Conservation (phyloP, 1,140 invertebrate genomes). For the Halesus radiatus region DNA sequence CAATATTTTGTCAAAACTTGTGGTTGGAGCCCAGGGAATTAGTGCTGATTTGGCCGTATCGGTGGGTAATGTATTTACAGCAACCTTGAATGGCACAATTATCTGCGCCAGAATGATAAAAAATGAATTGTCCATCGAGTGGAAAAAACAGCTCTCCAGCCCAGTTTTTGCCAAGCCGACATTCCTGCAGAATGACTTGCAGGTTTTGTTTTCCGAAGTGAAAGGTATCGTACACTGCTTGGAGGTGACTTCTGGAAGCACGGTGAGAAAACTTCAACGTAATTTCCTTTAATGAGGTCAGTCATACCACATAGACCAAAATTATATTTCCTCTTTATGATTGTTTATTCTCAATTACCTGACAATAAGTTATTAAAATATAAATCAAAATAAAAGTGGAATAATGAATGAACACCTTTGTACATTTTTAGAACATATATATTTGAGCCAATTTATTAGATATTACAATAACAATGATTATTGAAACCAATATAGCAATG, state of each 20-base stretch:
- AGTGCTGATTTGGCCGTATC: slow-evolving; percentile 74
- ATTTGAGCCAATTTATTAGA: slow-evolving; percentile 37
- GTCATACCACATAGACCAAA: too few species aligned
- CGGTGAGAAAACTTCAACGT: slow-evolving; percentile 9
- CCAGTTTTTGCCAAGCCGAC: slow-evolving; percentile 77
- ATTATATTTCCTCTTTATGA: too few species aligned
- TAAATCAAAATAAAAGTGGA: too few species aligned
- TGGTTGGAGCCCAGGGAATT: slow-evolving; percentile 70
- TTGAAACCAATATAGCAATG: slow-evolving; percentile 18
- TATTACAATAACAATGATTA: slow-evolving; percentile 23
- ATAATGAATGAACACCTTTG: not conserved
- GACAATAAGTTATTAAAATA: too few species aligned
- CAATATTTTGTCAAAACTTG: slow-evolving; percentile 59
- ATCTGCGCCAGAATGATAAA: slow-evolving; percentile 67
- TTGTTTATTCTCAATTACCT: too few species aligned
- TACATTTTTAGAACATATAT: slow-evolving; percentile 32
- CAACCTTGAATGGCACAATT: slow-evolving; percentile 73
- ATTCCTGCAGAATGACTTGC: slow-evolving; percentile 52
- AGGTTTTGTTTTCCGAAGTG: slow-evolving; percentile 39
- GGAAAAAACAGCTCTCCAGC: slow-evolving; percentile 69
- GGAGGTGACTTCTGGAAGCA: slow-evolving; percentile 18
- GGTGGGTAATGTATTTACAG: slow-evolving; percentile 67
- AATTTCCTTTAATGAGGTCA: too few species aligned
- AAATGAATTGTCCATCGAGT: slow-evolving; percentile 65
- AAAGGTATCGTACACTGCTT: slow-evolving; percentile 41